These are phyloP conservation scores for Mesoligia furuncula DNA, from an alignment of 2,888 invertebrate species.

Conservation along the genomic window DNA sequence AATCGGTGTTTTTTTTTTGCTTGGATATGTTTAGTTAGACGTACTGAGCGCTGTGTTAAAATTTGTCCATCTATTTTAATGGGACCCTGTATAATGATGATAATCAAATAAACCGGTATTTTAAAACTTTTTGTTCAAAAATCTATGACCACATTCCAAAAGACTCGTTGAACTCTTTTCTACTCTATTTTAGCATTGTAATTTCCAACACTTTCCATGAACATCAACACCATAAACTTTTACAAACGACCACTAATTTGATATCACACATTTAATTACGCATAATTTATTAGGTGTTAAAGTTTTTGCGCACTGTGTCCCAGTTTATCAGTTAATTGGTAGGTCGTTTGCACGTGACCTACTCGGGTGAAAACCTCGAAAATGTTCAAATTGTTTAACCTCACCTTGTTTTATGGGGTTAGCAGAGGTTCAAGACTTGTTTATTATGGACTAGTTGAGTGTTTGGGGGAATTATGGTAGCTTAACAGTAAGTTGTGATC, in stretches of 20 bases:
- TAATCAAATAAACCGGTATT: background rate
- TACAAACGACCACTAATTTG: background rate
- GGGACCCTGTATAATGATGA: no score
- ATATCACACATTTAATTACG: background rate
- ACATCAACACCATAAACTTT: background rate
- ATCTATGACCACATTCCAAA: background rate
- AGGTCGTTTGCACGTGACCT: conserved; percentile 37
- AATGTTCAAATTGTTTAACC: conserved; percentile 38
- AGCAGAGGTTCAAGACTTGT: conserved; percentile 15
- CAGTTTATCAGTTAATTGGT: conserved; percentile 41
- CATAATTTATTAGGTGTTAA: conserved; percentile 32
- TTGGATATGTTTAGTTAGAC: no score
- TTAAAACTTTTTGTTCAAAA: background rate
- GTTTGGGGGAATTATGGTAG: conserved; percentile 16
- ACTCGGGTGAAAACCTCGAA: conserved; percentile 48
- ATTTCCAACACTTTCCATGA: conserved; percentile 7
- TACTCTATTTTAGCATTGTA: conserved; percentile 4
- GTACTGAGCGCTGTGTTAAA: no score
- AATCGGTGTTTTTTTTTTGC: no score
- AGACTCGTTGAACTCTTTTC: conserved; percentile 68
- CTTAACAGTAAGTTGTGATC: background rate
- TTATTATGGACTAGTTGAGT: background rate
- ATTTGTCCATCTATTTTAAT: no score
- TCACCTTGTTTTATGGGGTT: conserved; percentile 21
- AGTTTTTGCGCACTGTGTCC: conserved; percentile 11